Conservation (phyloP, 2,797 vertebrate species). For the Chiroxiphia lanceolata region DNA sequence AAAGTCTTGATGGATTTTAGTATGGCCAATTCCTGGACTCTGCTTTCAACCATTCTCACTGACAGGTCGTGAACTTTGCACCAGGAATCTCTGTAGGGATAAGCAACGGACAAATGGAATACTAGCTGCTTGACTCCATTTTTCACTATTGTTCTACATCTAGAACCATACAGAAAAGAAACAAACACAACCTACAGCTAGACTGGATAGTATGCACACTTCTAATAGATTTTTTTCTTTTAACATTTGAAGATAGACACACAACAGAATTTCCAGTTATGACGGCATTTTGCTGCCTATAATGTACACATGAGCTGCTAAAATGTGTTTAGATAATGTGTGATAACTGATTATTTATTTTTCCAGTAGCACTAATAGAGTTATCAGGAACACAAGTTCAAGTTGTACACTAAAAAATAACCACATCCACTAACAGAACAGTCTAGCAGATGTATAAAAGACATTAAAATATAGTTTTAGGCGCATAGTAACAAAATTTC, state of each 20-base stretch:
- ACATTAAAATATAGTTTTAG: neutral
- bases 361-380: neutral
- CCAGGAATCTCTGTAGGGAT: neutral
- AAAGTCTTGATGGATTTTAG: neutral
- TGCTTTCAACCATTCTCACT: neutral
- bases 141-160: neutral
- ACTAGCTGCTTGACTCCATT: neutral
- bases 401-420: neutral
- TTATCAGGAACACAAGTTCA: neutral
- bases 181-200: neutral
- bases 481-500: rapidly evolving
- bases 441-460: neutral
- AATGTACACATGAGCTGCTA: neutral
- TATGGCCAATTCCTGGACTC: neutral
- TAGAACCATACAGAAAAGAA: neutral
- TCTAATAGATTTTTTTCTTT: neutral
- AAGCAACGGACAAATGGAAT: neutral
- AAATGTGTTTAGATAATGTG: neutral
- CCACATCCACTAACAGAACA: neutral
- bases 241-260: neutral
- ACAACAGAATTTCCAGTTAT: neutral
- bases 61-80: neutral
- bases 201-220: rapidly evolving
- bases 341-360: neutral
- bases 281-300: neutral